These are phyloP conservation scores for Nemurella pictetii DNA, from an alignment of 2,888 invertebrate species.

Conservation along the genomic window DNA sequence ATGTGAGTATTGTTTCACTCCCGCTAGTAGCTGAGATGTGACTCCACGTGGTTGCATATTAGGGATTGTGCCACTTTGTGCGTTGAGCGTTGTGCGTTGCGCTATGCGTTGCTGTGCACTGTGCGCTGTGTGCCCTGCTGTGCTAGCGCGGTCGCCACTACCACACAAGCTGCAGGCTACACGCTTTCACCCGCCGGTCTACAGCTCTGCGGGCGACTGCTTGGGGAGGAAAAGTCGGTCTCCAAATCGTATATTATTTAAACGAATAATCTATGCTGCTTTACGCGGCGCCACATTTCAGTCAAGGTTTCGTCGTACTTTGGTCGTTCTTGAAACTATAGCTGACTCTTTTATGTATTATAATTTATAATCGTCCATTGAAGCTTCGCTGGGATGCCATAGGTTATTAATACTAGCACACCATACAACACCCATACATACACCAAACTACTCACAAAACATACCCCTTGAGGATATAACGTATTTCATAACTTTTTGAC, in stretches of 20 bases:
- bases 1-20: neutral
- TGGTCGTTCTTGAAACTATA: neutral
- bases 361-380: neutral
- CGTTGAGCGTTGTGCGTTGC: no score
- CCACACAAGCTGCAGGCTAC: no score
- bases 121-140: neutral
- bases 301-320: neutral
- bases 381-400: neutral
- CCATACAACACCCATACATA: neutral
- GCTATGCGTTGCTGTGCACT: neutral
- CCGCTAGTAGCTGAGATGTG: neutral
- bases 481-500: neutral
- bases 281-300: neutral
- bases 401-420: neutral
- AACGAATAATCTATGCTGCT: neutral
- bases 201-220: no score
- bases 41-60: no score
- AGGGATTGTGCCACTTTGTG: no score
- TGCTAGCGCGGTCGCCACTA: neutral
- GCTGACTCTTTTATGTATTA: neutral
- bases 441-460: no score
- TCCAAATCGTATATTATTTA: neutral
- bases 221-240: neutral
- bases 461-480: neutral
- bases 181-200: no score